Percentiles rank a stretch among this genome's conserved stretches.
These are phyloP conservation scores for Calyptomena viridis DNA, from an alignment of 2,113 vertebrate species.

Conservation along the genomic window DNA sequence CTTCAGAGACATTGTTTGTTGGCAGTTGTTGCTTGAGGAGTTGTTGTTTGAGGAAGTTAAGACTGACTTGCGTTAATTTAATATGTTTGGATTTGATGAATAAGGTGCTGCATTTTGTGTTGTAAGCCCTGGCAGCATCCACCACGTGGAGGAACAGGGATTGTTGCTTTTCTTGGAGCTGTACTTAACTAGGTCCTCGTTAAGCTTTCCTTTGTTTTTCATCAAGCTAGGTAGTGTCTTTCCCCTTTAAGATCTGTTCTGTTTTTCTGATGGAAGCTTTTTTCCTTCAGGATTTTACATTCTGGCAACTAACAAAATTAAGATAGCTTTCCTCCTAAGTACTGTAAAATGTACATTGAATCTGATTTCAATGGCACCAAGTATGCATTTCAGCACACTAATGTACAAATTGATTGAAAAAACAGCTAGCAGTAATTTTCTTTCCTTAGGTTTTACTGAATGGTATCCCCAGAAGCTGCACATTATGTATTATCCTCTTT, in stretches of 20 bases:
- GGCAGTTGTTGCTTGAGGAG: background rate
- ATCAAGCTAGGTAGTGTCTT: background rate
- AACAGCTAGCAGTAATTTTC: slow-evolving; percentile 57
- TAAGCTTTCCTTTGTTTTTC: slow-evolving; percentile 4
- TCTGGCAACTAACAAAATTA: slow-evolving; percentile 67
- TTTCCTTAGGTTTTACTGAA: slow-evolving; percentile 45
- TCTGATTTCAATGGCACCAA: slow-evolving; percentile 42
- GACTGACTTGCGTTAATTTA: no score
- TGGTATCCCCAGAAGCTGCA: slow-evolving; percentile 5
- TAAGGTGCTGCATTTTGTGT: background rate
- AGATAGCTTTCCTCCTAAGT: slow-evolving; percentile 61
- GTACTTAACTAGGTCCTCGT: background rate
- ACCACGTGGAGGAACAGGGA: background rate
- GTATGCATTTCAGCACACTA: slow-evolving; percentile 54
- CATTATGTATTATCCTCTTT: slow-evolving; percentile 1
- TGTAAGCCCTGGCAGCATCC: background rate
- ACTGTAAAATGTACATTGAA: slow-evolving; percentile 57
- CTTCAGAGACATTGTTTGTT: background rate
- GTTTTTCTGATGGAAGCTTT: slow-evolving; percentile 29
- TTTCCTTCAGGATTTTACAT: slow-evolving; percentile 46
- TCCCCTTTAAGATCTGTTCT: slow-evolving; percentile 22
- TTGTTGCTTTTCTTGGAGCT: background rate
- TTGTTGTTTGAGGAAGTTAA: no score
- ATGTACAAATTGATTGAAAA: slow-evolving; percentile 51
- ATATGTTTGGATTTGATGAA: background rate